Conservation (phyloP, 2,113 vertebrate genomes). For the Alethe diademata region DNA sequence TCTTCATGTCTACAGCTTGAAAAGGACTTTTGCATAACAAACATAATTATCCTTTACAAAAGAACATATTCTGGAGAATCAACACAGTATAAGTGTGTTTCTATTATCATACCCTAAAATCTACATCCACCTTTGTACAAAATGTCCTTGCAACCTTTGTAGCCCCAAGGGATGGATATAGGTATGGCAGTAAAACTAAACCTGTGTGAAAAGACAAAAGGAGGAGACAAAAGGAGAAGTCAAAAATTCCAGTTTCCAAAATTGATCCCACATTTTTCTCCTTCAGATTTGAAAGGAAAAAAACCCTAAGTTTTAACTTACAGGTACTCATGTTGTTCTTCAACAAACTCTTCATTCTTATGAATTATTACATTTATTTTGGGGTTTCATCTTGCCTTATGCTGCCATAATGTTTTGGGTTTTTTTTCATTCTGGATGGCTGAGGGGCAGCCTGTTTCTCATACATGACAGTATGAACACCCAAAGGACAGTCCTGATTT, state of each 20-base stretch:
- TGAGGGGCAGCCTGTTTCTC: neutral
- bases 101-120: neutral
- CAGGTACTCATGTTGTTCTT: neutral
- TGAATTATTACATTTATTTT: neutral
- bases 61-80: neutral
- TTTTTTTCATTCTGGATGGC: neutral
- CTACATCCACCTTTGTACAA: neutral
- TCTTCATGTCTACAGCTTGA: neutral
- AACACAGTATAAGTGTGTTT: neutral
- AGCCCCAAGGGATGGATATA: neutral
- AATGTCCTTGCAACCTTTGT: neutral
- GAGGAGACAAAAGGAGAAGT: neutral
- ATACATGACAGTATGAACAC: neutral
- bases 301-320: neutral
- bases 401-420: neutral
- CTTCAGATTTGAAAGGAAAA: neutral
- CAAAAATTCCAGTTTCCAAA: neutral
- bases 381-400: neutral
- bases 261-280: neutral
- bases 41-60: neutral
- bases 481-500: neutral
- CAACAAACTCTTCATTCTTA: neutral
- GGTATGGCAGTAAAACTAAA: neutral
- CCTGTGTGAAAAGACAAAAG: neutral
- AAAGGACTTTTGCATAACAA: neutral